A percentile compares a stretch with the other conserved stretches of the same genome.
phyloP scores from a whole-genome alignment of 2,113 vertebrate species.

The Galemys pyrenaicus region DNA sequence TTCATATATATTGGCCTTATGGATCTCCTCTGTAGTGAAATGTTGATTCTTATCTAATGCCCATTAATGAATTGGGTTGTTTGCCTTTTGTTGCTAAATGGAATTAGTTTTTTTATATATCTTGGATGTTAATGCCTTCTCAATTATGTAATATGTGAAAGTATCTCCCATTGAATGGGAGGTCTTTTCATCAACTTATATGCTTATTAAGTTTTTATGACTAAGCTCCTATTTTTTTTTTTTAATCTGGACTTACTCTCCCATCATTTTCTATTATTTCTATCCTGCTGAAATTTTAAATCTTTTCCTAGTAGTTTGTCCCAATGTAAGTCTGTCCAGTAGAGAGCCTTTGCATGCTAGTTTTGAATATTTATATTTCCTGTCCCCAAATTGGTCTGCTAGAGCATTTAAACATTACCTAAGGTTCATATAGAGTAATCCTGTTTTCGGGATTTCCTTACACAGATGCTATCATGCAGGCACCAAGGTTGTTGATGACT shows the following conservation, averaged over 20 bases:
- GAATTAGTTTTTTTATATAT: too few relatives aligned
- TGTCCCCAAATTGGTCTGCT: background rate
- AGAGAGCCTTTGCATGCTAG: background rate
- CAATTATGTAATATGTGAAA: too few relatives aligned
- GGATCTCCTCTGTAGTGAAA: too few relatives aligned
- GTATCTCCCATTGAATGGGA: too few relatives aligned
- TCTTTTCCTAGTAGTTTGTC: background rate
- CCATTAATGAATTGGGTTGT: too few relatives aligned
- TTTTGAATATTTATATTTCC: background rate
- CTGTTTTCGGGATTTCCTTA: background rate
- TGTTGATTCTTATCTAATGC: too few relatives aligned
- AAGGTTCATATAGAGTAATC: background rate
- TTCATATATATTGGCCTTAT: too few relatives aligned
- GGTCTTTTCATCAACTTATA: background rate
- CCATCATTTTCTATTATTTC: background rate
- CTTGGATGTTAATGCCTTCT: too few relatives aligned
- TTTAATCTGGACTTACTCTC: background rate
- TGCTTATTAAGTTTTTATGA: background rate
- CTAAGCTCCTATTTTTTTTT: background rate
- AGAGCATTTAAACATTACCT: background rate
- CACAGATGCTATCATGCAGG: background rate
- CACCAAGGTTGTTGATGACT: accelerated
- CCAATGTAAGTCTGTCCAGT: too few relatives aligned
- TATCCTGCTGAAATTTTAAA: background rate
- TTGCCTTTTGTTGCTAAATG: too few relatives aligned